Percentiles rank a stretch among this genome's conserved stretches.
Conservation (phyloP, 2,113 vertebrate genomes). For the Silurus glanis region DNA sequence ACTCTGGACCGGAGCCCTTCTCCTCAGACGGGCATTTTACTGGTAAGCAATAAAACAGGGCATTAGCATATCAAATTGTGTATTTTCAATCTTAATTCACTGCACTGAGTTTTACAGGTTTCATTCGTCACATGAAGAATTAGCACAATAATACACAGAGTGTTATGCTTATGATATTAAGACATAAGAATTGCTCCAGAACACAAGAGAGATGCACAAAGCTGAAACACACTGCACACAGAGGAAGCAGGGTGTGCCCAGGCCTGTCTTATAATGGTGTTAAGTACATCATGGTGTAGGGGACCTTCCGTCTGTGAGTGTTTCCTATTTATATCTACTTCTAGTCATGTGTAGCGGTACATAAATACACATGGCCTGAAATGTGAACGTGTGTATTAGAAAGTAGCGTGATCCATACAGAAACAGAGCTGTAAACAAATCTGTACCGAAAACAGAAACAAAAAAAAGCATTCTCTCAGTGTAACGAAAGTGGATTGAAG, state of each 20-base stretch:
- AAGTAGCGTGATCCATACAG: neutral
- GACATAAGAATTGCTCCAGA: neutral
- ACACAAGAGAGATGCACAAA: neutral
- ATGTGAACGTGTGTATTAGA: neutral
- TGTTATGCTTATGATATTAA: neutral
- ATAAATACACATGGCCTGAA: neutral
- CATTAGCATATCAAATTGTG: neutral
- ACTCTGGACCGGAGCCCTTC: slow-evolving; percentile 56
- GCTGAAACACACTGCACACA: slow-evolving; percentile 1
- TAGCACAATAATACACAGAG: slow-evolving; percentile 17
- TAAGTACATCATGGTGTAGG: neutral
- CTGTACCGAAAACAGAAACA: neutral
- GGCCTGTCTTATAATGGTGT: neutral
- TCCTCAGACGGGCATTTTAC: slow-evolving; percentile 45
- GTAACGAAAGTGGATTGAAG: neutral
- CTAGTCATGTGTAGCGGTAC: neutral
- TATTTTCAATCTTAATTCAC: neutral
- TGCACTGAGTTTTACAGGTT: neutral
- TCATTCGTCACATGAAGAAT: slow-evolving; percentile 3
- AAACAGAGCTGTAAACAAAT: neutral
- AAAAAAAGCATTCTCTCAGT: neutral
- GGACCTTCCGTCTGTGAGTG: neutral
- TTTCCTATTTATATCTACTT: neutral
- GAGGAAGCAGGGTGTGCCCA: neutral
- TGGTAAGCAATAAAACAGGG: slow-evolving; percentile 27